Evolutionary conservation across 2,888 invertebrate genomes (phyloP).

Genomic region (Noctua janthina): DNA sequence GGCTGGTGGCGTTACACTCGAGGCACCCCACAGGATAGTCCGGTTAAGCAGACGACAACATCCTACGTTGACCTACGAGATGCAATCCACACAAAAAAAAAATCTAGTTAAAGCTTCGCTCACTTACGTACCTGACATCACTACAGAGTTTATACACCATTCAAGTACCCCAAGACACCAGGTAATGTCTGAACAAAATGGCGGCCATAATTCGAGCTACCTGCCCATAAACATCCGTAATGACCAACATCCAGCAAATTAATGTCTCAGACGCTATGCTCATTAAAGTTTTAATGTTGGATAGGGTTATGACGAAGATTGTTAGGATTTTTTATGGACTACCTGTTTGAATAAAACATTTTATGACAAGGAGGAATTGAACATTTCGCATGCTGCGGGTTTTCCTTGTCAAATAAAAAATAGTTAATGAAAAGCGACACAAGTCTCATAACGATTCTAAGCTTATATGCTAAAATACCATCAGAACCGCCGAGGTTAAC

Average conservation of each 20-base stretch:
- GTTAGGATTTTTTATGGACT: conserved; percentile 34
- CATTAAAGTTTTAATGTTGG: conserved; percentile 55
- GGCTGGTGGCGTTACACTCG: too few relatives aligned
- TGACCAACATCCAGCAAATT: conserved; percentile 63
- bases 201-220: conserved; percentile 59
- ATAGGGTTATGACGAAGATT: conserved; percentile 39
- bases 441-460: background rate
- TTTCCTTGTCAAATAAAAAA: background rate
- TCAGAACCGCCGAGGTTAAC: background rate
- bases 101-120: background rate
- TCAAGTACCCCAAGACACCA: conserved; percentile 14
- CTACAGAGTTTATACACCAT: background rate
- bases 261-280: conserved; percentile 64
- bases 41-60: too few relatives aligned
- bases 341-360: conserved; percentile 30
- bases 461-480: background rate
- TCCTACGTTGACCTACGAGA: too few relatives aligned
- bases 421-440: background rate
- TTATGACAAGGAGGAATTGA: conserved; percentile 6
- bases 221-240: conserved; percentile 66
- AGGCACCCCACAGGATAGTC: too few relatives aligned
- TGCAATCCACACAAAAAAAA: too few relatives aligned
- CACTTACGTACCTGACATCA: background rate
- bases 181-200: conserved; percentile 48
- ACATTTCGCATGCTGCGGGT: background rate